A percentile compares a stretch with the other conserved stretches of the same genome.
Conservation (phyloP, 2,113 vertebrate genomes). For the Austrofundulus limnaeus region DNA sequence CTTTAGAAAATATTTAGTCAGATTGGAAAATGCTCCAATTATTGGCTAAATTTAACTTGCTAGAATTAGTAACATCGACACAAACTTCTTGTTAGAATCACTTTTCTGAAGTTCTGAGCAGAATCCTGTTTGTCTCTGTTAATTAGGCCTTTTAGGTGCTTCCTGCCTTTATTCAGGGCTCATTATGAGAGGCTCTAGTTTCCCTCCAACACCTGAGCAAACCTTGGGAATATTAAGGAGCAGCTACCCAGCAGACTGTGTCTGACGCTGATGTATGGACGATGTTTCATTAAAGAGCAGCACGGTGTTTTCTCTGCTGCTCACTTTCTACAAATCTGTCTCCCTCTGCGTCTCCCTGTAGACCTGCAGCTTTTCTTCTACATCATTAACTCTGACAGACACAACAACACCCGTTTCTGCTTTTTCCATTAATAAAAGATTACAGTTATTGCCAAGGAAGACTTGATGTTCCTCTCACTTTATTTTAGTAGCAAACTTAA, state of each 20-base stretch:
- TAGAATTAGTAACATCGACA: constrained; percentile 17
- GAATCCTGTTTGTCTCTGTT: constrained; percentile 33
- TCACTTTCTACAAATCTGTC: constrained; percentile 6
- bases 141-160: constrained; percentile 35
- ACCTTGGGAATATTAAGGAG: constrained; percentile 48
- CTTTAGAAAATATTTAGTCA: constrained; percentile 1
- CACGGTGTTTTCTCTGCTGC: constrained; percentile 10
- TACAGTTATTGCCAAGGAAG: neutral
- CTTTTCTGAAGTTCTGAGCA: constrained; percentile 28
- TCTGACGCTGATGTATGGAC: constrained; percentile 31
- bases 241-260: constrained; percentile 24
- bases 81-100: constrained; percentile 8
- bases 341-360: constrained; percentile 1
- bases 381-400: constrained; percentile 30
- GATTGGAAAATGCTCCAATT: neutral
- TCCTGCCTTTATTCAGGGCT: constrained; percentile 15
- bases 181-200: constrained; percentile 38
- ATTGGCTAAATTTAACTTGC: neutral
- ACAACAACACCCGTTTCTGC: constrained; percentile 2
- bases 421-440: neutral
- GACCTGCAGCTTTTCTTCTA: constrained; percentile 3
- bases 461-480: neutral
- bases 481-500: neutral
- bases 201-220: constrained; percentile 39
- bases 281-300: constrained; percentile 42